phyloP scores from a whole-genome alignment of 2,888 invertebrate genomes.

The Melieria crassipennis region DNA sequence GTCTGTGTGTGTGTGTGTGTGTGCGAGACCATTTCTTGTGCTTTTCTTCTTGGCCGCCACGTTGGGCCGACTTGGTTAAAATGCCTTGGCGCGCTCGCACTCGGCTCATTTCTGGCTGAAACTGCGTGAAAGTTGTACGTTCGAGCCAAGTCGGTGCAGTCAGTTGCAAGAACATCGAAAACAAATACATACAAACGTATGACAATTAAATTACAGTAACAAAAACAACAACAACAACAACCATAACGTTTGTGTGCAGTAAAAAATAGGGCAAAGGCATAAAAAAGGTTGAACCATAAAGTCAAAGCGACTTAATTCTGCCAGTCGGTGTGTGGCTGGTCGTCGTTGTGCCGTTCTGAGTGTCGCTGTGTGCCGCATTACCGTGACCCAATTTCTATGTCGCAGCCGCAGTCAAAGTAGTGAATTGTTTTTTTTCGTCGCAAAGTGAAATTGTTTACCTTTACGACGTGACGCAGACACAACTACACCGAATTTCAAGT shows the following conservation, averaged over 20 bases:
- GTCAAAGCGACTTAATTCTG: not conserved
- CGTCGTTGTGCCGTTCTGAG: not conserved
- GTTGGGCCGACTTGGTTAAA: slow-evolving; percentile 51
- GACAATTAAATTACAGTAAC: too few species aligned
- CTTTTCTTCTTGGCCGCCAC: slow-evolving; percentile 21
- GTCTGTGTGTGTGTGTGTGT: not conserved
- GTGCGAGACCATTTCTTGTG: slow-evolving; percentile 46
- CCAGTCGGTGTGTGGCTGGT: not conserved
- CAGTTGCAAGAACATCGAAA: too few species aligned
- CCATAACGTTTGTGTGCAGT: not conserved
- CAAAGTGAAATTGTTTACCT: slow-evolving; percentile 34
- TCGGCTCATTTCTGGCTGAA: slow-evolving; percentile 63
- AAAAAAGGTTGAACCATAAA: not conserved
- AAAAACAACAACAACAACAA: too few species aligned
- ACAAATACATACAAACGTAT: too few species aligned
- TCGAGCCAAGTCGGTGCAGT: not conserved
- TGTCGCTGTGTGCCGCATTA: not conserved
- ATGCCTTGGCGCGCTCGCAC: slow-evolving; percentile 54
- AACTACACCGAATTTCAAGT: not conserved
- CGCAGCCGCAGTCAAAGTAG: not conserved
- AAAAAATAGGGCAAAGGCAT: slow-evolving; percentile 2
- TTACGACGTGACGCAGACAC: not conserved
- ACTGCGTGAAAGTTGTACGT: slow-evolving; percentile 65
- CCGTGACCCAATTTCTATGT: slow-evolving; percentile 28
- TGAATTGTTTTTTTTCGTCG: not conserved